Base-by-base conservation (phyloP, 2,797 vertebrate species). In the Tachyglossus aculeatus region DNA sequence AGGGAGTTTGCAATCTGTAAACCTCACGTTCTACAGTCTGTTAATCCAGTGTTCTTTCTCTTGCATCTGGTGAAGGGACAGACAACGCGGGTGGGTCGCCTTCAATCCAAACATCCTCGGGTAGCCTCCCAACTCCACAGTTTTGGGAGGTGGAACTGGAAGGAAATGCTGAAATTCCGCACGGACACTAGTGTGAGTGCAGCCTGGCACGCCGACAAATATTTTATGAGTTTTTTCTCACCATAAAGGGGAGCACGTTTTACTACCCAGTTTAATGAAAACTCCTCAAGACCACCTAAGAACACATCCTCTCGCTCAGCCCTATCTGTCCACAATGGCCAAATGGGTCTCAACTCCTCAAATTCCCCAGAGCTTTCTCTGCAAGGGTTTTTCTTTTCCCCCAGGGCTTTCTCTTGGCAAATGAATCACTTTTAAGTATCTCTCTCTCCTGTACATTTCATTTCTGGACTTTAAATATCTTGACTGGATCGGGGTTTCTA, bases 211-310 rank as follows among this genome's bases (percentile, higher is more conserved):
- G 74, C 55, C 69, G 51, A 69, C 74, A 45, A 86, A 60, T 67
- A 40, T 72, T 90, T 92, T 83, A 89, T 65, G 62, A 80, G 82
- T 37, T 85, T 29, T 79, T 88, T 87, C 82, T 87, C 80, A 86
- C 84, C 58, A 72, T 70, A 86, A 88, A 80, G 48, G 29, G 77
- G 65, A 90, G 36, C 45, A 45, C 11, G 68, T 81, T 88, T 91
- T 86, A 87, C 16, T 48, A 29, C 67, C 43, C n/a, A 7, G 57
- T 71, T 85, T 80, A 87, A 89, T 74, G 81, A 80, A 87, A 90
- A 73, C 51, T 64, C 80, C 21, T 57, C 55, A 78, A 86, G 78
- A 77, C 80, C 85, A 87, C 86, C 83, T 80, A 64, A 74, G 74
- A 72, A 68, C 0, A n/a, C 7, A 52, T 65, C 15, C 10, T 47